These are phyloP conservation scores for Zelostemma sp. DNA, from an alignment of 1,140 invertebrate species.

Conservation along the genomic window DNA sequence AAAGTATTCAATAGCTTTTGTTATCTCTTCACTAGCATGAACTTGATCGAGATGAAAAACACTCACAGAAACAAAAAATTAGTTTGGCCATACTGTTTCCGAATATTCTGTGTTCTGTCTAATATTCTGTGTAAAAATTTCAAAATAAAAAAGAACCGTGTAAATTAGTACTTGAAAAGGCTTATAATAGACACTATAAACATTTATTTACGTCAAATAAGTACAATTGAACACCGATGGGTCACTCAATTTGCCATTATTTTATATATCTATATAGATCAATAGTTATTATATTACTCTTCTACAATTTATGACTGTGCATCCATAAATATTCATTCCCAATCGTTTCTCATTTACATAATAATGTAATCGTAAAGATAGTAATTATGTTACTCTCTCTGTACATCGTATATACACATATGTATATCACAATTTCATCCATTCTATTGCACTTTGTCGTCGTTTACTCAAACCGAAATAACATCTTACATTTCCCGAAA, in stretches of 20 bases:
- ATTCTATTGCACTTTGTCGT: constrained; percentile 14
- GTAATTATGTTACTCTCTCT: constrained; percentile 56
- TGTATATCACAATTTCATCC: constrained; percentile 42
- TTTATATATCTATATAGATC: constrained; percentile 28
- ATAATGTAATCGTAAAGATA: too few species aligned
- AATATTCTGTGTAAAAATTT: too few species aligned
- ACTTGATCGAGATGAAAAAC: too few species aligned
- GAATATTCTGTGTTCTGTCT: too few species aligned
- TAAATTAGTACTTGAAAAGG: too few species aligned
- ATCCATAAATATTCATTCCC: constrained; percentile 55
- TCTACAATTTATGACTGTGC: constrained; percentile 28
- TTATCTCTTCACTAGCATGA: too few species aligned
- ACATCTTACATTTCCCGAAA: too few species aligned
- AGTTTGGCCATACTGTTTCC: too few species aligned
- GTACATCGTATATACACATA: constrained; percentile 57
- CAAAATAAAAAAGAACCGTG: too few species aligned
- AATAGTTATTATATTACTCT: constrained; percentile 13
- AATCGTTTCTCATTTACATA: constrained; percentile 18
- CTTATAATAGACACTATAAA: constrained; percentile 58
- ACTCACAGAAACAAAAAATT: too few species aligned
- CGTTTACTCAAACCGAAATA: not conserved
- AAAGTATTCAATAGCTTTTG: too few species aligned
- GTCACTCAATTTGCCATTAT: constrained; percentile 61
- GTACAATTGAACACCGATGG: constrained; percentile 69
- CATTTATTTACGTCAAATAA: constrained; percentile 68